These are phyloP conservation scores for Dusona sp. DNA, from an alignment of 2,888 invertebrate genomes.

Conservation along the genomic window DNA sequence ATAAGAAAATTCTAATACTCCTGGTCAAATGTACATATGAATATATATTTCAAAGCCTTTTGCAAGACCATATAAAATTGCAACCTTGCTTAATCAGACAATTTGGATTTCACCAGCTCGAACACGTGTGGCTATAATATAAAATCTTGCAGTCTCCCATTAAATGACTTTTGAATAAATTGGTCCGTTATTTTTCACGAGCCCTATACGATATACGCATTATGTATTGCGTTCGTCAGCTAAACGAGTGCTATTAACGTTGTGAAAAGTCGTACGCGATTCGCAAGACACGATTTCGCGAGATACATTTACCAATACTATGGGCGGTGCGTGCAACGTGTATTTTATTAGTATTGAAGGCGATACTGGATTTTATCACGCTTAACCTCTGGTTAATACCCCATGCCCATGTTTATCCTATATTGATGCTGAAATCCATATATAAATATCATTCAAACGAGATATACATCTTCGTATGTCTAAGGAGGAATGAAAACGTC, in stretches of 20 bases:
- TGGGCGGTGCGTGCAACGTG: not conserved
- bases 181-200: not conserved
- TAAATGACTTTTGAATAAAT: slow-evolving; percentile 1
- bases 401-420: not conserved
- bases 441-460: not conserved
- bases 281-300: not conserved
- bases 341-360: slow-evolving; percentile 2
- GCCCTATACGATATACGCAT: not conserved
- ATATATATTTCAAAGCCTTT: not conserved
- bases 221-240: not conserved
- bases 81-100: not conserved
- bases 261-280: slow-evolving; percentile 24
- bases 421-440: not conserved
- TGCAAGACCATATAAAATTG: not conserved
- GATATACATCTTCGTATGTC: not conserved
- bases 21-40: not conserved
- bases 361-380: not conserved
- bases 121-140: not conserved
- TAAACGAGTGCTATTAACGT: not conserved
- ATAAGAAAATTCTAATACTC: not conserved
- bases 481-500: slow-evolving; percentile 26
- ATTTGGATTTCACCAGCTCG: not conserved
- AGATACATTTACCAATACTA: slow-evolving; percentile 27
- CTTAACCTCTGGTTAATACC: slow-evolving; percentile 34
- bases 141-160: not conserved